Conservation (phyloP, 2,888 invertebrate species). For the Melanophora roralis region DNA sequence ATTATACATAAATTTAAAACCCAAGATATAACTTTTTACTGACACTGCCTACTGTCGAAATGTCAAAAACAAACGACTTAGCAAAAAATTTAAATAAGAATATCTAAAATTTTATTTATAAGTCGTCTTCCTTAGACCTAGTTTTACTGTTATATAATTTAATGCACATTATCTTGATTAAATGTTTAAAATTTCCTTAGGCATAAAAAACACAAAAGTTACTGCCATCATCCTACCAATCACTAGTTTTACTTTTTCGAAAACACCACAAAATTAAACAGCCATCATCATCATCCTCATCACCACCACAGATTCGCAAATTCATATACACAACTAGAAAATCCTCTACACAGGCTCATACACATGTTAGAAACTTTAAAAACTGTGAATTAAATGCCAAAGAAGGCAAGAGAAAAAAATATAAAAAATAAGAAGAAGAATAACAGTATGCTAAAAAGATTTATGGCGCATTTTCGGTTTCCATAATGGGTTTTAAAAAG, state of each 20-base stretch:
- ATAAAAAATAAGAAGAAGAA: not conserved
- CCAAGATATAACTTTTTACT: not conserved
- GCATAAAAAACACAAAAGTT: not conserved
- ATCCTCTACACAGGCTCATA: not conserved
- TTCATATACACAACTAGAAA: not conserved
- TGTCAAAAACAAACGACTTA: slow-evolving; percentile 9
- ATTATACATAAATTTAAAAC: not conserved
- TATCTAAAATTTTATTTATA: too few species aligned
- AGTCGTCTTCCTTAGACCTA: too few species aligned
- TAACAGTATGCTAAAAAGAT: slow-evolving; percentile 49
- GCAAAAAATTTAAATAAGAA: too few species aligned
- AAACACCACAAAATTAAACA: not conserved
- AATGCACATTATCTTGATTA: slow-evolving; percentile 70
- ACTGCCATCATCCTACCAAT: not conserved
- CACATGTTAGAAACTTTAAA: not conserved
- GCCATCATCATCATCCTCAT: not conserved
- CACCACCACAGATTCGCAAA: too few species aligned
- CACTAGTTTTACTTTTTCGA: too few species aligned
- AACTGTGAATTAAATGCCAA: not conserved
- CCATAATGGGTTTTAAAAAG: slow-evolving; percentile 45
- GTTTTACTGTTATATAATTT: slow-evolving; percentile 56
- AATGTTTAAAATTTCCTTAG: slow-evolving; percentile 67
- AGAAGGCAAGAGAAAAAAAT: not conserved
- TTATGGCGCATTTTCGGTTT: slow-evolving; percentile 57
- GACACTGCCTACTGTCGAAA: not conserved